A percentile compares a stretch with the other conserved stretches of the same genome.
phyloP scores from a whole-genome alignment of 2,113 vertebrate species.

The Natator depressus region DNA sequence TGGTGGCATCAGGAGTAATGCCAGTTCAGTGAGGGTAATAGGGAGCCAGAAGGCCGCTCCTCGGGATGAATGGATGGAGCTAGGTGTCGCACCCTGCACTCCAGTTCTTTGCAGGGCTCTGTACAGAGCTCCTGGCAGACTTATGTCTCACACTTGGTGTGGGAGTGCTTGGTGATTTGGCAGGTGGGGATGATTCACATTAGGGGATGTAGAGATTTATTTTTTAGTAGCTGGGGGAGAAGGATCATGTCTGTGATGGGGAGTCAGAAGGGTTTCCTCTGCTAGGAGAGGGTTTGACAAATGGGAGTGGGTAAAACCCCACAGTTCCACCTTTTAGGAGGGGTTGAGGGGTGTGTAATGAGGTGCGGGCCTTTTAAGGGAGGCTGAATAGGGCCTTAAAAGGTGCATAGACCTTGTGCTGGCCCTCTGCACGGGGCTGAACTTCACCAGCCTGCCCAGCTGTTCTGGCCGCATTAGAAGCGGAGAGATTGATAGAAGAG shows the following conservation, averaged over 20 bases:
- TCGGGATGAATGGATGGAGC: not conserved
- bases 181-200: not conserved
- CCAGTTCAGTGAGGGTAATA: no score
- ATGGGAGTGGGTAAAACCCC: no score
- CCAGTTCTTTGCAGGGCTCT: not conserved
- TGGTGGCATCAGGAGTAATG: not conserved
- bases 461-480: rapidly evolving
- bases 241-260: no score
- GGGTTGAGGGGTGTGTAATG: no score
- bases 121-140: no score
- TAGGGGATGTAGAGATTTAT: not conserved
- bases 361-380: no score
- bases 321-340: no score
- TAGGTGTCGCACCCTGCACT: not conserved
- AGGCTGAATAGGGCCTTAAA: not conserved
- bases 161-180: not conserved
- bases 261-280: no score
- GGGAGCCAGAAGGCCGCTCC: not conserved
- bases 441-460: no score
- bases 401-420: not conserved
- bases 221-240: no score
- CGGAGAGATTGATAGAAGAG: rapidly evolving
- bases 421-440: not conserved
- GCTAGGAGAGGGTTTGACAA: no score
- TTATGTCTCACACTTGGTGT: no score